Conservation (phyloP, 2,797 vertebrate genomes). For the Vespertilio murinus region DNA sequence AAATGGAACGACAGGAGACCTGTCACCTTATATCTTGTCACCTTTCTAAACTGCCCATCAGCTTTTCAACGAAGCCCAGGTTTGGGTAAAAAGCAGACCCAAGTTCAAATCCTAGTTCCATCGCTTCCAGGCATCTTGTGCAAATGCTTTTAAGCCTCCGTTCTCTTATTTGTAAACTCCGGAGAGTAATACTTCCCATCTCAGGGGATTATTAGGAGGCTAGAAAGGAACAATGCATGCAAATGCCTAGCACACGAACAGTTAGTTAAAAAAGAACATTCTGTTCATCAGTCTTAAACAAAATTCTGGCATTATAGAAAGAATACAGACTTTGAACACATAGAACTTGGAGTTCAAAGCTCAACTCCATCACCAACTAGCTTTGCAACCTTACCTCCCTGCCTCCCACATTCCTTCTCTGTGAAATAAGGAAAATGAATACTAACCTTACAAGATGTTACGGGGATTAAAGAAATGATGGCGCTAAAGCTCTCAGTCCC, state of each 20-base stretch:
- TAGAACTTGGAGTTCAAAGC: neutral
- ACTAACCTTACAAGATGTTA: neutral
- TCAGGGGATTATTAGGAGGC: neutral
- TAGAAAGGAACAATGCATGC: neutral
- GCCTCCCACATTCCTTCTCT: neutral
- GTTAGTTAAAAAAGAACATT: neutral
- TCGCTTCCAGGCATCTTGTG: neutral
- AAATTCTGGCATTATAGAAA: neutral
- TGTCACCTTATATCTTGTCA: neutral
- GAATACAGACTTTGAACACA: neutral
- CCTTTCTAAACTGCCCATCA: neutral
- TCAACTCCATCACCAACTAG: neutral
- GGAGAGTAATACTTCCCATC: neutral
- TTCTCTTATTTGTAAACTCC: neutral
- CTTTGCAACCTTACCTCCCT: neutral
- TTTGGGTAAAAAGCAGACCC: neutral
- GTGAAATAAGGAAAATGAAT: neutral
- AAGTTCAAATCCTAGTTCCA: neutral
- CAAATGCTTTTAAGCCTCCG: neutral
- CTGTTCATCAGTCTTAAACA: neutral
- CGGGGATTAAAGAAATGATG: neutral
- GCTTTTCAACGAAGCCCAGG: neutral
- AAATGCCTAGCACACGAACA: neutral
- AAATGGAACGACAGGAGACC: neutral
- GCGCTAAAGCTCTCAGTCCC: neutral